Base-by-base conservation (phyloP, 2,888 invertebrate genomes). In the Callosobruchus maculatus region DNA sequence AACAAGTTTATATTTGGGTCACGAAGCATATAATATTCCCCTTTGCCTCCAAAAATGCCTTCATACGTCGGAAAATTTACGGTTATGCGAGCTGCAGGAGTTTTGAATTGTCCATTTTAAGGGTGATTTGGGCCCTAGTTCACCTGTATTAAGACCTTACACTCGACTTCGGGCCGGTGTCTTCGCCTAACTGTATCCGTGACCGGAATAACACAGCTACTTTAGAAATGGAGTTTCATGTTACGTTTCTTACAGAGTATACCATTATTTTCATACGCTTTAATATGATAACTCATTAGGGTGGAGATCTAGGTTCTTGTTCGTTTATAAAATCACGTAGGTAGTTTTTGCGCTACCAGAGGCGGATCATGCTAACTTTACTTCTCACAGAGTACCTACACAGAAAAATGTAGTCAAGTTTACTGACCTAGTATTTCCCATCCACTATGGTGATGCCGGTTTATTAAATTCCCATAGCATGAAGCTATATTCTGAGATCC, bases 21-120 rank as follows among this genome's bases (percentile, higher is more conserved):
- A 49, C 49, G 49, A 18, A 49, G 49, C 68, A 22, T 68, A 68
- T 71, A 71, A 71, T 49, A 66, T 21, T 49, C 49, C 18, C 49
- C 49, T 49, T 49, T 49, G 7, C 49, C 49, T 71, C 70, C 67
- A 70, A 70, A 69, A 73, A 76, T 74, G 74, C 70, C 72, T 71
- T 49, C 72, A 70, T 73, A 72, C 67, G 49, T 72, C 74, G 71
- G 67, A 71, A 66, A 78, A 78, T 78, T 78, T 76, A 77, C 72
- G 70, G 72, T 74, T 73, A 76, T 74, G 74, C 75, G 76, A 77
- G 73, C 77, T 69, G 74, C 26, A 77, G 76, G 74, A 78, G 75
- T 75, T 77, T 77, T 75, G 76, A 79, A 81, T 79, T 77, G 80
- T 78, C 77, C 77, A 78, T 81, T 80, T 81, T 80, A 81, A 77